Percentiles rank a stretch among this genome's conserved stretches.
Conservation (phyloP, 2,888 invertebrate species). For the Scaptomyza polygonia region DNA sequence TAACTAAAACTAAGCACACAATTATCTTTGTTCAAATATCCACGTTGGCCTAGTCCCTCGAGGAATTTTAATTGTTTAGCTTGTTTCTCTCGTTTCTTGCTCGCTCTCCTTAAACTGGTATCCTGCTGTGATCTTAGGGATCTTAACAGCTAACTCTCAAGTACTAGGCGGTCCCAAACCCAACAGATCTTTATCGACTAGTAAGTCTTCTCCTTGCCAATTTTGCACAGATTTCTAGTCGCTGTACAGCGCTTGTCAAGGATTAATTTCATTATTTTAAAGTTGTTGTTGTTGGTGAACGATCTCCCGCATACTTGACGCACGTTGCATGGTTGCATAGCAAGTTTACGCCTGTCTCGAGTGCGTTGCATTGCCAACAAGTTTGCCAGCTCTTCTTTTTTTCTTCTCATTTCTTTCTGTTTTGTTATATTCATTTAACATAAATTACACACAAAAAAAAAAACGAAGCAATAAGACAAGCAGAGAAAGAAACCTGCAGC, state of each 20-base stretch:
- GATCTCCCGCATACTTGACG: conserved; percentile 80
- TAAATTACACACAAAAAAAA: conserved; percentile 76
- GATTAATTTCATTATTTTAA: conserved; percentile 83
- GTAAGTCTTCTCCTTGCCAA: conserved; percentile 11
- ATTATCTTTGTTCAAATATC: conserved; percentile 19
- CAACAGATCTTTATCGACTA: conserved; percentile 70
- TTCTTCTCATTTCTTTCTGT: conserved; percentile 56
- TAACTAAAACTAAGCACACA: not conserved
- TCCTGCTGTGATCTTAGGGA: conserved; percentile 55
- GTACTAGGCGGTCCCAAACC: conserved; percentile 30
- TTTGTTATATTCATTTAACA: conserved; percentile 82
- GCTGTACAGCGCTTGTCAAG: conserved; percentile 78
- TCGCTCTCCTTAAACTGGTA: conserved; percentile 6
- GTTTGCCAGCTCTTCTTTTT: conserved; percentile 74
- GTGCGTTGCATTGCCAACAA: conserved; percentile 64
- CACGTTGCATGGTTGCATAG: conserved; percentile 45
- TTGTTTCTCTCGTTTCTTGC: not conserved
- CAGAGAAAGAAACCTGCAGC: conserved; percentile 36
- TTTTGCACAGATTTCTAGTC: conserved; percentile 49
- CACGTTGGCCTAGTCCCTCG: conserved; percentile 30
- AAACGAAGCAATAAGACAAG: conserved; percentile 34
- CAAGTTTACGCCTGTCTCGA: conserved; percentile 77
- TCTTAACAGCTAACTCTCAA: conserved; percentile 33
- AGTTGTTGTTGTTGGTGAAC: conserved; percentile 32
- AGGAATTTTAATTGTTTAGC: conserved; percentile 74